Percentiles rank a stretch among this genome's conserved stretches.
phyloP scores from a whole-genome alignment of 2,888 invertebrate species.

The Drosophila meridiana region DNA sequence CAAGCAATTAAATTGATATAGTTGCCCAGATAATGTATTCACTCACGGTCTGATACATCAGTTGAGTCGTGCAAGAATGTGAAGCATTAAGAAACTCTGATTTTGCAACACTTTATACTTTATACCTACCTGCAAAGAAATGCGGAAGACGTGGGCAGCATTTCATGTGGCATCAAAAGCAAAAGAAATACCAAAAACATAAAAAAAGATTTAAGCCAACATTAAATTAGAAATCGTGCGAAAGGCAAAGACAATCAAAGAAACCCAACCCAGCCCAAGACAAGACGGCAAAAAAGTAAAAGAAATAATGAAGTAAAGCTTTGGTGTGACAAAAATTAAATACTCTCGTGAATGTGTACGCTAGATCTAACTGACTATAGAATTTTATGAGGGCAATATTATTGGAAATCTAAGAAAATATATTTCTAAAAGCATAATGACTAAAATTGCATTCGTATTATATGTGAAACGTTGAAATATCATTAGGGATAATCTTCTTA shows the following conservation, averaged over 20 bases:
- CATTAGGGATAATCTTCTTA: not conserved
- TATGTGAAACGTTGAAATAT: not conserved
- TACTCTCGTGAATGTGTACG: constrained; percentile 1
- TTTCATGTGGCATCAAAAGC: constrained; percentile 21
- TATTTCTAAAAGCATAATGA: not conserved
- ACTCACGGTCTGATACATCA: constrained; percentile 16
- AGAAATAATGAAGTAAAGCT: not conserved
- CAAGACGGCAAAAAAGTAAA: constrained; percentile 14
- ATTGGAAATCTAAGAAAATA: not conserved
- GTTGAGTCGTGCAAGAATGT: constrained; percentile 68
- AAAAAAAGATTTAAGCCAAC: constrained; percentile 26
- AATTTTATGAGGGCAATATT: not conserved
- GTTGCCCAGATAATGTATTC: constrained; percentile 27
- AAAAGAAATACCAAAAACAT: constrained; percentile 24
- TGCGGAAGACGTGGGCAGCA: constrained; percentile 61
- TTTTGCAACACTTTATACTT: constrained; percentile 28
- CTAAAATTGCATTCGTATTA: not conserved
- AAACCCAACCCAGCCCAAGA: constrained; percentile 16
- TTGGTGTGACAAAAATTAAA: not conserved
- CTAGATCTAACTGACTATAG: not conserved
- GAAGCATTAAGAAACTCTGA: constrained; percentile 35
- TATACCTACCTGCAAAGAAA: constrained; percentile 29
- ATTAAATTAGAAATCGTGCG: constrained; percentile 75
- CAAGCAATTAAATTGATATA: constrained; percentile 36
- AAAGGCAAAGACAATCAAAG: constrained; percentile 56